Base-by-base conservation (phyloP, 2,888 invertebrate genomes). In the Listrodromus nycthemerus region DNA sequence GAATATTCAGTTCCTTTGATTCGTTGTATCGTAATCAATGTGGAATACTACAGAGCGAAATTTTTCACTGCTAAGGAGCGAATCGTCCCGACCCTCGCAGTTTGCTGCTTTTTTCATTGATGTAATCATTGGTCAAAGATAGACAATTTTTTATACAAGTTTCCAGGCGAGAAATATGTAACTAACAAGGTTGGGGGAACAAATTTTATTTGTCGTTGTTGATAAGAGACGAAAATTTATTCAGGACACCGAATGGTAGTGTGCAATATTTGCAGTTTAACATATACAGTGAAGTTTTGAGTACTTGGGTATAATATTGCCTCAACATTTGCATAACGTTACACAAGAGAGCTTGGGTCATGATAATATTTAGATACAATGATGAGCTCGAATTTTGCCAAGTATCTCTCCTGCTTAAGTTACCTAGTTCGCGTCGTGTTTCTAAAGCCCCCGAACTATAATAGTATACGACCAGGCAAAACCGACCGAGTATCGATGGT, bases 321-420 rank as follows among this genome's bases (percentile, higher is more conserved):
- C 16, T 3, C 58, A 67, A 45, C 73, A 83, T 85, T 83, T 85
- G 82, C 58, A 58, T 58, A 58, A 58, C 7, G 16, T 58, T 24
- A 6, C 27, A 27, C 4, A 24, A 10, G 10, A 55, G 55, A 55
- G 55, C 3, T 21, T 30, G n/a, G 16, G 16, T 19, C 19, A 27
- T 24, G 58, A 58, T 58, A 27, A 58, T 58, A 58, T 58, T 58
- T 58, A 27, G 6, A 13, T 30, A 16, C 58, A n/a, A 27, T 19
- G 50, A n/a, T 24, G 30, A 58, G 58, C 27, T 30, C 27, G 27
- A 58, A 27, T 58, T 58, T 58, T 30, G 27, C 24, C 55, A 4
- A 21, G 55, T 21, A 55, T 21, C 55, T 55, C 55, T 21, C 55
- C 55, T 55, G 10, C 55, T 33, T 33, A 8, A 33, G 33, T 33